Base-by-base conservation (phyloP, 53 echinoderm and acorn worm genomes). In the Paelopatides confundens region DNA sequence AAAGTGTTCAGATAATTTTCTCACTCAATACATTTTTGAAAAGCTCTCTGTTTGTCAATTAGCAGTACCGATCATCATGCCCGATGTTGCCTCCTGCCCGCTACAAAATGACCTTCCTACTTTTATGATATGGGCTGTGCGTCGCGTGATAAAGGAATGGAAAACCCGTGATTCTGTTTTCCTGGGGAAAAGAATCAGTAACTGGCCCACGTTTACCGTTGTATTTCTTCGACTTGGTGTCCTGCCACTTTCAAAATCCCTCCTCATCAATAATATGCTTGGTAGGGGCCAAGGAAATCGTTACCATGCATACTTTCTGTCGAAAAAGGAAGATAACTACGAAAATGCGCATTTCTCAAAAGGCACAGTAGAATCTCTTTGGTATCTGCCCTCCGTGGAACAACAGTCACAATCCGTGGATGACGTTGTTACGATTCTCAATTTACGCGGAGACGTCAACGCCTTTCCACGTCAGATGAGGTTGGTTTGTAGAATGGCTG, bases 1-100 rank as follows among this genome's bases (percentile, higher is more conserved):
- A 21, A 31, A 40, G 3, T 85, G 85, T 43, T 85, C 66, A 46
- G 65, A 85, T 46, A 3, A 85, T 43, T 85, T 85, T 18, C 49
- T 85, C 29, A 65, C n/a, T 18, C 85, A 85, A 46, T 46, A 66
- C 29, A 66, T 85, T 21, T 32, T 85, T 43, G 85, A 85, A 30
- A 85, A 85, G 40, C 39, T 85, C 3, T 85, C 85, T 5, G 35
- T 66, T 11, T 85, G 85, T 40, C 85, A 85, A 36, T 32, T 85
- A 8, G 85, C 85, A 27, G 47, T 85, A 32, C 85, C 85, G 3
- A 48, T 85, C 23, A 34, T 85, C 43, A 14, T 85, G n/a, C 85
- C 85, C 17, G 27, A 24, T 62, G 37, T 40, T 7, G 38, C 32
- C 54, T n/a, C n/a, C n/a, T n/a, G n/a, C n/a, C n/a, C n/a, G n/a